Base-by-base conservation (phyloP, 2,888 invertebrate genomes). In the Morpho deidamia region DNA sequence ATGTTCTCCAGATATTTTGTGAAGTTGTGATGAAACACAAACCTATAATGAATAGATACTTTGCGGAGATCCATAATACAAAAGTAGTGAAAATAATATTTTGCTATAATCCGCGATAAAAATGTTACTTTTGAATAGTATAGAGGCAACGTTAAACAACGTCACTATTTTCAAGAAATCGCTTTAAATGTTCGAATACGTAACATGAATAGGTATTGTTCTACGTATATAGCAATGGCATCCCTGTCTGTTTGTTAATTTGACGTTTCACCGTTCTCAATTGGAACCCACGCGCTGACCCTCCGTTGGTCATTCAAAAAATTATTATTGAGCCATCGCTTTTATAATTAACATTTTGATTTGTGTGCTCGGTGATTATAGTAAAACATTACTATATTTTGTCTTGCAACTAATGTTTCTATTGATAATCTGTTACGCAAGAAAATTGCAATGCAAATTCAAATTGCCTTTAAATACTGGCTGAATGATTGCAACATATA, bases 201-300 rank as follows among this genome's bases (percentile, higher is more conserved):
- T 44, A 35, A 8, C 46, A 44, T 50, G 47, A 53, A 59, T 51
- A 33, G 37, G 46, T 47, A 59, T 56, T 56, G 58, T 53, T 32
- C 46, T 46, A 38, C 44, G 10, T n/a, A 42, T 54, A 52, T 50
- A 53, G 51, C 8, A 47, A 53, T 55, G 76, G 58, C 72, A 81
- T 65, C 81, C 83, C 80, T 81, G 68, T 53, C 46, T 53, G 59
- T 67, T 66, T 69, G 73, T 79, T 81, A 81, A 83, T 81, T 78
- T 77, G 76, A 78, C 73, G 78, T 78, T 78, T 78, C 81, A 82
- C 56, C 70, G 81, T 66, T 71, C 79, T 72, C 83, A 87, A 86
- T 88, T 87, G 83, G 63, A 65, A 76, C 86, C 87, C 84, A 86
- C 86, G 83, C 85, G 71, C 71, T 78, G 83, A 76, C 83, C 84